A percentile compares a stretch with the other conserved stretches of the same genome.
Conservation (phyloP, 30 jellyfish, hydroid and myxozoan species). For the Mastigias papua region DNA sequence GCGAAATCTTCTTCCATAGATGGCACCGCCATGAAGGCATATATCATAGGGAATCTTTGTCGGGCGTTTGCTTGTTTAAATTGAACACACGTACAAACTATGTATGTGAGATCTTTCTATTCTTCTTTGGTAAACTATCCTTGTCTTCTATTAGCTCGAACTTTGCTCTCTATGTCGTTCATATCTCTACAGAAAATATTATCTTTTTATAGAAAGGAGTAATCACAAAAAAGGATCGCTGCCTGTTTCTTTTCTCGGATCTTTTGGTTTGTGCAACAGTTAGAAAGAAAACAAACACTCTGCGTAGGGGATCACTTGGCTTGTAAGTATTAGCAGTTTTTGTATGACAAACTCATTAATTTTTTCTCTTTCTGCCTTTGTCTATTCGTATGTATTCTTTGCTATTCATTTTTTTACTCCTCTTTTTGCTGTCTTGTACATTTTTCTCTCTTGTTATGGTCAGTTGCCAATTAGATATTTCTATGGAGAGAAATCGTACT, state of each 20-base stretch:
- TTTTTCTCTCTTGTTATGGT: no score
- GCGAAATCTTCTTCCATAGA: no score
- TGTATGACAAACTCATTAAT: no score
- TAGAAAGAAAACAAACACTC: constrained; percentile 83
- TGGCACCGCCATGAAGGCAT: no score
- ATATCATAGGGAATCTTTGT: no score
- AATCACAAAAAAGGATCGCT: constrained; percentile 95
- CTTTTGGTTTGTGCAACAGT: constrained; percentile 99
- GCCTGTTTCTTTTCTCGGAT: constrained; percentile 94
- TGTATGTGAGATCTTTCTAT: no score
- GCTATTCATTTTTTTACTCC: background rate
- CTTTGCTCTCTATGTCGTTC: background rate
- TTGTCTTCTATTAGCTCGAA: background rate
- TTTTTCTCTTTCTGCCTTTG: no score
- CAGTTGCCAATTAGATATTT: no score
- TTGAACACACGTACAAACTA: no score
- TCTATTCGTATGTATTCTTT: background rate
- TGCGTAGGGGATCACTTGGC: constrained; percentile 96
- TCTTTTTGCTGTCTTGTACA: background rate
- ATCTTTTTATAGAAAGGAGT: constrained; percentile 80
- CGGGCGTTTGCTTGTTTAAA: no score
- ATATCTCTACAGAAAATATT: background rate
- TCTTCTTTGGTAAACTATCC: no score
- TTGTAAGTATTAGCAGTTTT: constrained; percentile 75
- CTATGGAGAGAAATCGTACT: no score